phyloP scores from a whole-genome alignment of 2,113 vertebrate species.

The Apaloderma vittatum region DNA sequence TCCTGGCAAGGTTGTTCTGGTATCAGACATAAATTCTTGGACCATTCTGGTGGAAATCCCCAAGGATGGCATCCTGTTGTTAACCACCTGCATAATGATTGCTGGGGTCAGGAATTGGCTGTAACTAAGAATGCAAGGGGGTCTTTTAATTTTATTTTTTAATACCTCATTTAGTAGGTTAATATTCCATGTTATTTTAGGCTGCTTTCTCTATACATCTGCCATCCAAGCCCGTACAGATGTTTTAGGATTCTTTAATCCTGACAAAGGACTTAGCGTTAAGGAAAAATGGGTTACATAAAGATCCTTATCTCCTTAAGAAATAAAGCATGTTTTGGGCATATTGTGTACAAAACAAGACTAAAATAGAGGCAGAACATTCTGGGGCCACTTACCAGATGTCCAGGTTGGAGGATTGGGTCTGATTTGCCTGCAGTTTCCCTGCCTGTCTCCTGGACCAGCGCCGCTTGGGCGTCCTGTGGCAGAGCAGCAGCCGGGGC shows the following conservation, averaged over 20 bases:
- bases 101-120: background rate
- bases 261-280: conserved; percentile 69
- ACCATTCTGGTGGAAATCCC: background rate
- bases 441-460: background rate
- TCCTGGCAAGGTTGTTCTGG: background rate
- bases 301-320: conserved; percentile 70
- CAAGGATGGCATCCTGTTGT: background rate
- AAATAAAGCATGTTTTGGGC: conserved; percentile 53
- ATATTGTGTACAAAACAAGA: conserved; percentile 69
- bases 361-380: conserved; percentile 65
- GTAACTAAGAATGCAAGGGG: background rate
- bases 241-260: conserved; percentile 81
- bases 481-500: background rate
- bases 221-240: conserved; percentile 62
- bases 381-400: conserved; percentile 68
- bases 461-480: rapidly evolving
- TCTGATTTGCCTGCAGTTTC: background rate
- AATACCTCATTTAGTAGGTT: conserved; percentile 61
- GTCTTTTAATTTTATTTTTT: background rate
- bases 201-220: conserved; percentile 60
- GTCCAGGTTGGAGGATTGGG: background rate
- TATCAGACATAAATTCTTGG: background rate
- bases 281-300: conserved; percentile 73
- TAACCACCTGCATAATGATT: background rate
- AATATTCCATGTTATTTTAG: conserved; percentile 61